A percentile compares a stretch with the other conserved stretches of the same genome.
phyloP scores from a whole-genome alignment of 2,797 vertebrate species.

The Synaphobranchus kaupii region DNA sequence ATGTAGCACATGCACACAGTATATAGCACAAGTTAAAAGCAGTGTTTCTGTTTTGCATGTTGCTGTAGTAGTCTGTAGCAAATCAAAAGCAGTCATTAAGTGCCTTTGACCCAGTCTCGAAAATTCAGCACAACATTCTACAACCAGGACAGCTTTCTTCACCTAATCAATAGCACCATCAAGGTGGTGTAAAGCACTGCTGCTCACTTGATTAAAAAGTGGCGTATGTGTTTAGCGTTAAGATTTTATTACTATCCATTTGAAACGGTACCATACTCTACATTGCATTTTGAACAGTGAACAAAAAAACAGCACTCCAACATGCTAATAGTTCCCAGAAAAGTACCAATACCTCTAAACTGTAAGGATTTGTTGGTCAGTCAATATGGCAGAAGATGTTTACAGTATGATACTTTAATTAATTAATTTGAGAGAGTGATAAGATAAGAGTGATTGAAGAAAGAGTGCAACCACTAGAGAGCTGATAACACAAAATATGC shows the following conservation, averaged over 20 bases:
- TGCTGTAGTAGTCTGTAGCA: background rate
- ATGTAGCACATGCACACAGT: too few relatives aligned
- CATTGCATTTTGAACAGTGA: background rate
- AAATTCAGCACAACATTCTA: background rate
- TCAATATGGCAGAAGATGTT: conserved; percentile 17
- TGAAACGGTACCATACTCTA: background rate
- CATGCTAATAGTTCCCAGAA: background rate
- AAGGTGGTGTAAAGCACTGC: conserved; percentile 18
- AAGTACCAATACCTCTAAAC: background rate
- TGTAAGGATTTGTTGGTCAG: background rate
- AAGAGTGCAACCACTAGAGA: background rate
- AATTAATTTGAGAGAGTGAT: too few relatives aligned
- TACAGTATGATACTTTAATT: background rate
- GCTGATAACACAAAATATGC: conserved; percentile 14
- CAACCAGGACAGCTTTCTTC: background rate
- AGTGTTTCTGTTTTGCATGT: background rate
- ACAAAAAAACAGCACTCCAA: conserved; percentile 5
- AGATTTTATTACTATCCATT: too few relatives aligned
- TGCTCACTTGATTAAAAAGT: conserved; percentile 35
- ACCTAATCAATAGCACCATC: conserved; percentile 16
- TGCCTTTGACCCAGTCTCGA: background rate
- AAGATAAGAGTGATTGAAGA: too few relatives aligned
- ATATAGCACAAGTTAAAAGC: background rate
- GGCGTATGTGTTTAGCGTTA: too few relatives aligned
- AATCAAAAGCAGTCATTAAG: background rate